phyloP scores from a whole-genome alignment of 1,140 invertebrate species.

The Chrysopa pallens region DNA sequence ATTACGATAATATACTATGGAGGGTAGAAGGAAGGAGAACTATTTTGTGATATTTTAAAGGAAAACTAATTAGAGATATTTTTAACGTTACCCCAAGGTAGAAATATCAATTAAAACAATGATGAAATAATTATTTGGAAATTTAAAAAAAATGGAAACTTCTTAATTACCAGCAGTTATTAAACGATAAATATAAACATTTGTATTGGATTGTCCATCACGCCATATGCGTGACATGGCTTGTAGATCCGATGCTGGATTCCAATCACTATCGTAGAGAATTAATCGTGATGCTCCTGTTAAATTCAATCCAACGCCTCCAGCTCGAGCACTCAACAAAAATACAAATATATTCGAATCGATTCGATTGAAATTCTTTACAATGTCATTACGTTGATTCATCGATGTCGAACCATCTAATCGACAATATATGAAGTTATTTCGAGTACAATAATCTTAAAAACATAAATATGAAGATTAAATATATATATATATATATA shows the following conservation, averaged over 20 bases:
- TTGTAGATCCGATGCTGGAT: slow-evolving; percentile 52
- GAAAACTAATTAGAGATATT: not conserved
- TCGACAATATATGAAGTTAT: slow-evolving; percentile 13
- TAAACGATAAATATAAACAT: slow-evolving; percentile 47
- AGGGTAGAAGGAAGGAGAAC: no score
- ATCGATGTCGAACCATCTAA: slow-evolving; percentile 42
- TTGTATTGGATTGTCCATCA: slow-evolving; percentile 39
- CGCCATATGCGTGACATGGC: slow-evolving; percentile 54
- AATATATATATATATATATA: no score
- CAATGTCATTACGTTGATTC: slow-evolving; percentile 28
- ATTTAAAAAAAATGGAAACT: no score
- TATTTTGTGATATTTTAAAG: no score
- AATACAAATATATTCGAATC: slow-evolving; percentile 28
- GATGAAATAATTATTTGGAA: no score
- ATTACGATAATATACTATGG: no score
- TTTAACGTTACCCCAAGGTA: not conserved
- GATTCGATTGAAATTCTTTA: slow-evolving; percentile 37
- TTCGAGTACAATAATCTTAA: not conserved
- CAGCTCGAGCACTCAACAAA: slow-evolving; percentile 51
- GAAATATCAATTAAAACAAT: no score
- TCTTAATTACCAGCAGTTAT: slow-evolving; percentile 10
- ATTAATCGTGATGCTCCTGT: slow-evolving; percentile 47
- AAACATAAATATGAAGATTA: no score
- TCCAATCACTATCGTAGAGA: slow-evolving; percentile 57
- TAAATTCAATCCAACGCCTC: slow-evolving; percentile 51